Evolutionary conservation across 2,888 invertebrate species (phyloP).

Genomic region (Tyria jacobaeae): DNA sequence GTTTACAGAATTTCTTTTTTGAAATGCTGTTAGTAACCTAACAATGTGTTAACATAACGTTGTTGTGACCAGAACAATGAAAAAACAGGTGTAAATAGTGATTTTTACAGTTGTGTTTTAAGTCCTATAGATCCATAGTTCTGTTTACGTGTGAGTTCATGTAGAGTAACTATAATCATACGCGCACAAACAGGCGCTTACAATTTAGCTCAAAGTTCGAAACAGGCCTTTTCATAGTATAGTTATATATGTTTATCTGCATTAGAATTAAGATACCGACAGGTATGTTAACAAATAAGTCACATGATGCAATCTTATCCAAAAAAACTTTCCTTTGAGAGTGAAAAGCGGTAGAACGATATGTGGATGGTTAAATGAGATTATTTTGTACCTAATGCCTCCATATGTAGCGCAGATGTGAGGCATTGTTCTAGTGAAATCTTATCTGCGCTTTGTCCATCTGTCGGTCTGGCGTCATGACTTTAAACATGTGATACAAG

Average conservation of each 20-base stretch:
- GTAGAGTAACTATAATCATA: conserved; percentile 6
- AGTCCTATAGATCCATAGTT: conserved; percentile 10
- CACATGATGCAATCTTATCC: conserved; percentile 6
- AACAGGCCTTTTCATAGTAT: background rate
- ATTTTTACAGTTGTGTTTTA: conserved; percentile 36
- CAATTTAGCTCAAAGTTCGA: conserved; percentile 11
- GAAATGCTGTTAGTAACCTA: conserved; percentile 45
- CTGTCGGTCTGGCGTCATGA: conserved; percentile 58
- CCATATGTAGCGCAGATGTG: conserved; percentile 58
- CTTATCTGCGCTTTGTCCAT: conserved; percentile 73
- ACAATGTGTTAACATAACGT: conserved; percentile 60
- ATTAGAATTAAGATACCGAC: background rate
- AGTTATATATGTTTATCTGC: background rate
- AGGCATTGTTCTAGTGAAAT: conserved; percentile 74
- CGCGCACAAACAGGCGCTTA: background rate
- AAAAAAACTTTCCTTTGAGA: background rate
- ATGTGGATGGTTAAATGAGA: conserved; percentile 17
- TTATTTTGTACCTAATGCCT: conserved; percentile 31
- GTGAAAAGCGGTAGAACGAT: background rate
- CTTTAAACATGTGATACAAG: conserved; percentile 52
- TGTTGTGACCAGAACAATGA: conserved; percentile 54
- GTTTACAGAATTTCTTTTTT: conserved; percentile 52
- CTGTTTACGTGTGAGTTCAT: conserved; percentile 21
- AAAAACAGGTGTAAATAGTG: conserved; percentile 38
- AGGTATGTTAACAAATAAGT: background rate